Base-by-base conservation (phyloP, 2,888 invertebrate genomes). In the Drosophila atroscutellata region DNA sequence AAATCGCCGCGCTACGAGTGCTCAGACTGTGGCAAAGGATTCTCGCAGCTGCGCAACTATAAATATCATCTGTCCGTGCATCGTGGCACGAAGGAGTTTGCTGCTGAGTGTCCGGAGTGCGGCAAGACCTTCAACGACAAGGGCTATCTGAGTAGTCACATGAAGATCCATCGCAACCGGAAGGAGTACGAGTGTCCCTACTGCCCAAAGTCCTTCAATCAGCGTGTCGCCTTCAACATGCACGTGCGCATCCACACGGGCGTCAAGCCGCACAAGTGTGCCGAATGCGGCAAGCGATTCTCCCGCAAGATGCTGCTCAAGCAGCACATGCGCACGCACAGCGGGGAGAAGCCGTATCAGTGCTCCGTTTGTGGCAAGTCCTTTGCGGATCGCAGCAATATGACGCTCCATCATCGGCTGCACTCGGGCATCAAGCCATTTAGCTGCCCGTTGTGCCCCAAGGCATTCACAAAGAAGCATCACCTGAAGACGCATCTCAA, bases 201-300 rank as follows among this genome's bases (percentile, higher is more conserved):
- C 82, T 97, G 97, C 87, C 96, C 96, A 1, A 97, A 97, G 92
- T 95, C 97, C 26, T 97, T 97, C 91, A 97, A 97, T 92, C 97
- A 97, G 92, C 94, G 97, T 37, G 97, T 97, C 7, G 97, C 97
- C 11, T 97, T 97, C 93, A 97, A 97, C 90, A 97, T 97, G 97
- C 97, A 97, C 91, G 95, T 96, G 2, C 94, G 97, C 69, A 97
- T 97, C 68, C 97, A 97, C 89, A 97, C 97, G 72, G 97, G 96
- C 15, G 94, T 96, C 1, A 97, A 97, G 85, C 97, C 97, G 0
- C 97, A 97, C 91, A 95, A 95, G 63, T 97, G 97, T 89, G 94
- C 94, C 4, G 95, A 96, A 72, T 97, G 97, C 86, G 96, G 96
- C 49, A 97, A 97, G 91, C 95, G 96, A n/a, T 97, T 97, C 91